Evolutionary conservation across 2,888 invertebrate genomes (phyloP), one percentile per base, ranked within the genome.

Genomic region (Drosophila atroscutellata): DNA sequence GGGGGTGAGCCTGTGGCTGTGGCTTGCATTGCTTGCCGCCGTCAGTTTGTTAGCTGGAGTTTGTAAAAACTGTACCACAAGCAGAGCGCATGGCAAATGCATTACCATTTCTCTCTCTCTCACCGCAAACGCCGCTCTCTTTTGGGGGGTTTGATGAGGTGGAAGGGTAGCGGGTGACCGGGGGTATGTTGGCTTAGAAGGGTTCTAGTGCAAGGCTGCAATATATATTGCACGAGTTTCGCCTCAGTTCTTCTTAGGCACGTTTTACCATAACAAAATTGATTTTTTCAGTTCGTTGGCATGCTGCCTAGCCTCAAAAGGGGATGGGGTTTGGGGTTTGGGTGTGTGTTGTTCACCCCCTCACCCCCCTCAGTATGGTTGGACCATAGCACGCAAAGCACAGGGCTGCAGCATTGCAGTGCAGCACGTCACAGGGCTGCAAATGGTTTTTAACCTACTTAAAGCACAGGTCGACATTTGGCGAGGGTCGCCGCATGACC

Each of bases 221-320:
- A 86, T 90, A 89, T 90, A 84, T 86, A 84, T 86, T 82, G 83
- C 82, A 81, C 87, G 87, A 83, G 80, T 75, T 90, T 86, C 20
- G 45, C 45, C 72, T 75, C 89, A 82, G 77, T 90, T 90, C 75
- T 90, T 90, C 74, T 86, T 90, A 87, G 83, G 83, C 86, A 86
- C 87, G 90, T 88, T 87, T 55, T 51, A 49, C 45, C 42, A 47
- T 49, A 57, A 58, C 42, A 61, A 58, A 81, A 86, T 90, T 87
- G 90, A 90, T 90, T 87, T 86, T 86, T 87, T 76, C 86, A 77
- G 86, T 86, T 90, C 90, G 86, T 86, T 86, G 86, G 86, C 86
- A 86, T 88, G 88, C 74, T 86, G 87, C 89, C 89, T 79, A 75
- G 55, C 9, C 42, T 6, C 8, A 20, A 28, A 24, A 18, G 9